A percentile compares a stretch with the other conserved stretches of the same genome.
Evolutionary conservation across 2,888 invertebrate genomes (phyloP).

Genomic region (Eupeodes latifasciatus): DNA sequence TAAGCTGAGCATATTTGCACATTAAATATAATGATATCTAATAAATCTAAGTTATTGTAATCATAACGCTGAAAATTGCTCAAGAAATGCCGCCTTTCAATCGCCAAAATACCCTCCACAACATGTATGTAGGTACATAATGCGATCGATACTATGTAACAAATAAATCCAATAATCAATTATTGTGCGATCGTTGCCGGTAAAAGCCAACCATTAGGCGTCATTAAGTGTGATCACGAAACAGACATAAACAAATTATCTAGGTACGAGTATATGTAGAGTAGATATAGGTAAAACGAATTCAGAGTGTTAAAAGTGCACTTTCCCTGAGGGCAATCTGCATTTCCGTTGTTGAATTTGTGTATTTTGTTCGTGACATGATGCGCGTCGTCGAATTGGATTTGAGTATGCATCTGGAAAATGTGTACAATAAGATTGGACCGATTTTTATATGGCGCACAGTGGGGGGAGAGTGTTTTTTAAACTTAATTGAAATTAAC

Average conservation of each 20-base stretch:
- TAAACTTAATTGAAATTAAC: too few species aligned
- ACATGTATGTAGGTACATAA: too few species aligned
- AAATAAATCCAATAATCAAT: conserved; percentile 69
- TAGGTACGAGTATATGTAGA: neutral
- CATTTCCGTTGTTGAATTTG: conserved; percentile 56
- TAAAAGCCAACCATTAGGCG: conserved; percentile 65
- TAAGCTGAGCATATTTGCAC: neutral
- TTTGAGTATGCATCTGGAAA: too few species aligned
- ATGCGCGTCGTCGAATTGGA: too few species aligned
- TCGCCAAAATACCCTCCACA: conserved; percentile 24
- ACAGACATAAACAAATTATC: conserved; percentile 56
- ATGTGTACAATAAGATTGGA: too few species aligned
- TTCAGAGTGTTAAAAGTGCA: neutral
- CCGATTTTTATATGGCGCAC: too few species aligned
- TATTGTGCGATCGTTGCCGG: conserved; percentile 57
- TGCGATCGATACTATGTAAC: conserved; percentile 6
- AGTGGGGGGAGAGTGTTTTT: too few species aligned
- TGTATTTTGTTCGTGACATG: conserved; percentile 18
- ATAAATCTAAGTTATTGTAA: conserved; percentile 57
- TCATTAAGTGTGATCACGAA: conserved; percentile 70
- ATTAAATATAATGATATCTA: conserved; percentile 59
- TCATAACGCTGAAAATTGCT: neutral
- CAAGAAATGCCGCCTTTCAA: conserved; percentile 45
- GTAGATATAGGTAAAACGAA: neutral
- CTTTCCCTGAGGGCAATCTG: conserved; percentile 46